These are phyloP conservation scores for Poeciliopsis turrubarensis DNA, from an alignment of 2,113 vertebrate genomes.

Conservation along the genomic window DNA sequence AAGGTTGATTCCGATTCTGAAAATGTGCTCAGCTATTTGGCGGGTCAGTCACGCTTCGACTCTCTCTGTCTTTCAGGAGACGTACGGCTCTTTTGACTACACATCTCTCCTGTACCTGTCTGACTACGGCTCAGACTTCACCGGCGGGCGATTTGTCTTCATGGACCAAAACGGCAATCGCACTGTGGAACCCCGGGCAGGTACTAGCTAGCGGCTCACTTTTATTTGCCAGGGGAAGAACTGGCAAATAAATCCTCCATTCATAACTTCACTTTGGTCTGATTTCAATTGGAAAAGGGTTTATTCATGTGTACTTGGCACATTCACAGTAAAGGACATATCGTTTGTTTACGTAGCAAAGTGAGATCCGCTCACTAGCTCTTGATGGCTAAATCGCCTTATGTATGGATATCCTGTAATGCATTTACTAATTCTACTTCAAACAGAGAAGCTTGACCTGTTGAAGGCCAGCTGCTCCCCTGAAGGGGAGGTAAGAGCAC, in stretches of 20 bases:
- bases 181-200: conserved; percentile 91
- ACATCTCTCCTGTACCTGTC: conserved; percentile 94
- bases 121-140: conserved; percentile 89
- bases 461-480: not conserved
- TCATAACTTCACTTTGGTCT: not conserved
- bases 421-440: not conserved
- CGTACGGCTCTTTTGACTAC: conserved; percentile 97
- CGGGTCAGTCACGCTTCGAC: not conserved
- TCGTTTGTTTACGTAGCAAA: not conserved
- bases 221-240: not conserved
- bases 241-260: not conserved
- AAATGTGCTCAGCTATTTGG: not conserved
- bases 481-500: conserved; percentile 18
- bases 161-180: conserved; percentile 88
- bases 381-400: not conserved
- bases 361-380: not conserved
- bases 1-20: not conserved
- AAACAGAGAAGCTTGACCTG: conserved; percentile 6
- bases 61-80: conserved; percentile 80
- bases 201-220: conserved; percentile 62
- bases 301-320: not conserved
- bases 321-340: not conserved
- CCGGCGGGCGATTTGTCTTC: conserved; percentile 91
- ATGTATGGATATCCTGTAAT: not conserved
- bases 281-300: not conserved